phyloP scores from a whole-genome alignment of 2,113 vertebrate species.

The Daphoenositta chrysoptera region DNA sequence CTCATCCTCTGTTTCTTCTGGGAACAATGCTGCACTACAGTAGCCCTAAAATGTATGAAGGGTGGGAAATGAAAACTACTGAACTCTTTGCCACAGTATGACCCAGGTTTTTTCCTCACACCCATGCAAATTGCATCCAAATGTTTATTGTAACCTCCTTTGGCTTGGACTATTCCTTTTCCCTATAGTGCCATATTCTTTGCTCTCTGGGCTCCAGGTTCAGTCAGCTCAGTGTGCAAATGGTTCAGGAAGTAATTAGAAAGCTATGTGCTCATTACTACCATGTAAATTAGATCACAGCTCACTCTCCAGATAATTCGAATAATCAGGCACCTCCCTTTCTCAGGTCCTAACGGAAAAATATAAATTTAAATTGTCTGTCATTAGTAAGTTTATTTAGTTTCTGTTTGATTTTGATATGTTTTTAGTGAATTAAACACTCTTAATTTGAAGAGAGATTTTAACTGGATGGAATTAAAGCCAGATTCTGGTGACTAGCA shows the following conservation, averaged over 20 bases:
- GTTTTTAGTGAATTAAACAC: not conserved
- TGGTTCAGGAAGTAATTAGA: not conserved
- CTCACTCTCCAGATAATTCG: not conserved
- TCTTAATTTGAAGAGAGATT: not conserved
- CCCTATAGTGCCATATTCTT: not conserved
- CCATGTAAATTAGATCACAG: not conserved
- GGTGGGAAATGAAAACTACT: not conserved
- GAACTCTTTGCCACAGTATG: not conserved
- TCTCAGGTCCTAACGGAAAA: not conserved
- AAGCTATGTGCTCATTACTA: not conserved
- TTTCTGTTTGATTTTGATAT: not conserved
- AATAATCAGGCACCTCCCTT: not conserved
- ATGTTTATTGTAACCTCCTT: not conserved
- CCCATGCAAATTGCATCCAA: not conserved
- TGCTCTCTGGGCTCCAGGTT: not conserved
- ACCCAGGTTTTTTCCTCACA: not conserved
- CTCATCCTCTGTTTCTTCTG: not conserved
- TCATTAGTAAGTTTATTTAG: not conserved
- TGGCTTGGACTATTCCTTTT: not conserved
- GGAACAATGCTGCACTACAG: not conserved
- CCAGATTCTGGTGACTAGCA: constrained; percentile 34
- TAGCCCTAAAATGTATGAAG: not conserved
- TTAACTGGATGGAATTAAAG: constrained; percentile 14
- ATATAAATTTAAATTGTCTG: not conserved
- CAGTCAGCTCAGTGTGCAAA: not conserved